Conservation (phyloP, 2,888 invertebrate genomes). For the Drosophila nigricruria region DNA sequence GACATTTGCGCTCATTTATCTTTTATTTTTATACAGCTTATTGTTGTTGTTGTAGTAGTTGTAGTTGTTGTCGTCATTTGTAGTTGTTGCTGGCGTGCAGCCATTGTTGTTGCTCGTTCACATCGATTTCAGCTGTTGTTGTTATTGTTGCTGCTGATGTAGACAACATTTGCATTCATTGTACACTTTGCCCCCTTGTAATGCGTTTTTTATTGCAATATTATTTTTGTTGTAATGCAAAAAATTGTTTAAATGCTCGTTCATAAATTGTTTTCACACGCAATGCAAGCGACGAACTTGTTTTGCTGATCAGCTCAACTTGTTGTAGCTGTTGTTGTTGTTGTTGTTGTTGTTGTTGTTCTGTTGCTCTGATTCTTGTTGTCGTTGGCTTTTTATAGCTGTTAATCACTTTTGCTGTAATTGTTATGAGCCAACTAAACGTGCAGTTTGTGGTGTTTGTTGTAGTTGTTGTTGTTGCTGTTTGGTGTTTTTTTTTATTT, state of each 20-base stretch:
- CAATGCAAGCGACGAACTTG: conserved; percentile 55
- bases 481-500: conserved; percentile 8
- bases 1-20: conserved; percentile 71
- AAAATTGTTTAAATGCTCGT: conserved; percentile 57
- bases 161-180: conserved; percentile 68
- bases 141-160: conserved; percentile 37
- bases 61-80: conserved; percentile 44
- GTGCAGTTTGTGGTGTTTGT: conserved; percentile 38
- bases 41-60: conserved; percentile 39
- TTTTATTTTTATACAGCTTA: conserved; percentile 69
- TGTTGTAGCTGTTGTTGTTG: conserved; percentile 15
- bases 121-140: conserved; percentile 46
- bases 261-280: conserved; percentile 68
- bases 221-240: conserved; percentile 42
- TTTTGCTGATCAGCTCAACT: conserved; percentile 43
- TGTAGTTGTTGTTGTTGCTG: conserved; percentile 13
- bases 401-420: conserved; percentile 67
- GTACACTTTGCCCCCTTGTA: conserved; percentile 74
- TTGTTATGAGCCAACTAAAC: conserved; percentile 69
- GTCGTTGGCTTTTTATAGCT: conserved; percentile 48
- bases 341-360: conserved; percentile 24
- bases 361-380: conserved; percentile 40
- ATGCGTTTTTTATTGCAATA: conserved; percentile 62
- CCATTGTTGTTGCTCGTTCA: conserved; percentile 57
- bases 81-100: conserved; percentile 58